Evolutionary conservation across 1,140 invertebrate genomes (phyloP).

Genomic region (Leptopilina boulardi): DNA sequence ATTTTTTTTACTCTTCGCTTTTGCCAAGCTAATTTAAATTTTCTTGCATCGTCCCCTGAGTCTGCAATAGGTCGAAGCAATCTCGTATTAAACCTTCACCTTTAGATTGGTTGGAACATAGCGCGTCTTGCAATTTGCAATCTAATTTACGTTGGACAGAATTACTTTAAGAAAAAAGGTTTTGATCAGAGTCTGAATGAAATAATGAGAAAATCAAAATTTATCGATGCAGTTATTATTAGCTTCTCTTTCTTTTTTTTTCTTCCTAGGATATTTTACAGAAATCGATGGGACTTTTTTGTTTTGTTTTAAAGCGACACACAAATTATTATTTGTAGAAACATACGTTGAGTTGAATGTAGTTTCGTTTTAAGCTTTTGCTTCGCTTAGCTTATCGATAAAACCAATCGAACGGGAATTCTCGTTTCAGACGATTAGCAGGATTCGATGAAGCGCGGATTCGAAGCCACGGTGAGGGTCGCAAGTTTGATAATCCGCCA

Average conservation of each 20-base stretch:
- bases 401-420: constrained; percentile 31
- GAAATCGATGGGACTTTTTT: too few species aligned
- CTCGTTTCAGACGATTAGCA: constrained; percentile 21
- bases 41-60: constrained; percentile 34
- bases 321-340: neutral
- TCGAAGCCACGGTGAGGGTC: constrained; percentile 2
- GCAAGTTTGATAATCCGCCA: constrained; percentile 16
- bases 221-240: neutral
- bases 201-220: constrained; percentile 10
- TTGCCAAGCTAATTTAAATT: constrained; percentile 24
- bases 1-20: constrained; percentile 4
- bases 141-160: constrained; percentile 29
- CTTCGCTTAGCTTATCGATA: constrained; percentile 27
- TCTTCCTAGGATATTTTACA: too few species aligned
- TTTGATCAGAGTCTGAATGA: neutral
- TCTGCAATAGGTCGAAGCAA: constrained; percentile 22
- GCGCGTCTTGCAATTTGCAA: constrained; percentile 26
- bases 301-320: neutral
- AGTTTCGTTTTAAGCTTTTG: constrained; percentile 6
- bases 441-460: neutral
- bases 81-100: constrained; percentile 29
- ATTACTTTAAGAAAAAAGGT: neutral
- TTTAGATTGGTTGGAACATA: constrained; percentile 34
- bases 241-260: neutral
- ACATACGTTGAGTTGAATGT: neutral